phyloP scores from a whole-genome alignment of 2,113 vertebrate species.

The Pseudolaguvia tuberculata region DNA sequence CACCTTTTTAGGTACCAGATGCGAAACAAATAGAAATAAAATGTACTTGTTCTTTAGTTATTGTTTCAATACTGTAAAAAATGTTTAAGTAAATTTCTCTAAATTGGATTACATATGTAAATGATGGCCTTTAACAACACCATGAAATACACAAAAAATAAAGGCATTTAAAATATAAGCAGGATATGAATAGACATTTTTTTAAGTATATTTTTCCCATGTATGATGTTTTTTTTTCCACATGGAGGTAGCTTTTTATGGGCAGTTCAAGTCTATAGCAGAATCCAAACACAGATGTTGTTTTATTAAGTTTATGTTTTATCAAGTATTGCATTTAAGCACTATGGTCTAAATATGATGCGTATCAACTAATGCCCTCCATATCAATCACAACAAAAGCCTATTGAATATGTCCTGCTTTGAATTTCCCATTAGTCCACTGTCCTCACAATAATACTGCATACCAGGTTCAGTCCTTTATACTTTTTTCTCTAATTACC shows the following conservation, averaged over 20 bases:
- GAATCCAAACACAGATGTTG: slow-evolving; percentile 14
- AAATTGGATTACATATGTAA: neutral
- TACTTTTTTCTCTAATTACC: neutral
- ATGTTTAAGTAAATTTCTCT: neutral
- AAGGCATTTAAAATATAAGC: slow-evolving; percentile 12
- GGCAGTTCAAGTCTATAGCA: slow-evolving; percentile 40
- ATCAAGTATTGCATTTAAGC: too few relatives aligned
- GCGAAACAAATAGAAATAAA: neutral
- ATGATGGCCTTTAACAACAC: neutral
- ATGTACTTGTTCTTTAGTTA: neutral
- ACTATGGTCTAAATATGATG: neutral
- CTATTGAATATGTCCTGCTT: neutral
- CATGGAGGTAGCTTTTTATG: slow-evolving; percentile 40
- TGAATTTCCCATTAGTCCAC: neutral
- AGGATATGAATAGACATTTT: neutral
- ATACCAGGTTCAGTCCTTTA: neutral
- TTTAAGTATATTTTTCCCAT: neutral
- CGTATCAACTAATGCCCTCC: neutral
- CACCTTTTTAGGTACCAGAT: neutral
- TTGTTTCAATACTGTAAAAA: neutral
- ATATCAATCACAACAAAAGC: neutral
- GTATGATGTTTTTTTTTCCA: slow-evolving; percentile 28
- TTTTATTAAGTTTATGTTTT: neutral
- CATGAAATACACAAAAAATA: slow-evolving; percentile 42
- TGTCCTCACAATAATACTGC: neutral